Conservation (phyloP, 2,797 vertebrate species). For the Eospalax fontanierii region DNA sequence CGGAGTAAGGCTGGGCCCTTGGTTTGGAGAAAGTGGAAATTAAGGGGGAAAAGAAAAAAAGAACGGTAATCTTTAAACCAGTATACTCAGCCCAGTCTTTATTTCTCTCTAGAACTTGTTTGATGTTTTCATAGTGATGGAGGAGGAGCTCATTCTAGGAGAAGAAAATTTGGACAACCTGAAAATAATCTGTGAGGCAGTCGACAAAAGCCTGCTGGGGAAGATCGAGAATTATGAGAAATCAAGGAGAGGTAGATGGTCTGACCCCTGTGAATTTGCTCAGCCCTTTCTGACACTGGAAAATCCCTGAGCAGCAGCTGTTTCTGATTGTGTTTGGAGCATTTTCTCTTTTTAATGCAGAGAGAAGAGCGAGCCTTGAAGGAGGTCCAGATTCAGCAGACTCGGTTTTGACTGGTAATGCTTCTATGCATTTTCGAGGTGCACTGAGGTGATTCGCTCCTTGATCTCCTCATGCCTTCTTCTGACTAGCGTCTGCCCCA, state of each 20-base stretch:
- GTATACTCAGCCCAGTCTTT: background rate
- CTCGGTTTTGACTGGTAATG: conserved; percentile 69
- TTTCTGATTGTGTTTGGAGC: conserved; percentile 51
- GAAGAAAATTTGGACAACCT: conserved; percentile 82
- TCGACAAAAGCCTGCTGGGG: conserved; percentile 84
- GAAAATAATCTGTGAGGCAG: conserved; percentile 83
- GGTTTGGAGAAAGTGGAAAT: conserved; percentile 38
- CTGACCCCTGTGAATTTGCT: background rate
- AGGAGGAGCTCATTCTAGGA: conserved; percentile 87
- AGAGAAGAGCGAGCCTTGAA: conserved; percentile 73
- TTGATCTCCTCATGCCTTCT: background rate
- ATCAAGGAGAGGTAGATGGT: conserved; percentile 81
- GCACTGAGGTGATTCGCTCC: background rate
- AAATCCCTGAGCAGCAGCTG: background rate
- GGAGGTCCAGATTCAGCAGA: background rate
- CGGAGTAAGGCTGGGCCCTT: background rate
- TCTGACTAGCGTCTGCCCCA: background rate
- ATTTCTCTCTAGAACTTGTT: conserved; percentile 85
- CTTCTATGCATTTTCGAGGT: background rate
- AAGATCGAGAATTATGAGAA: conserved; percentile 85
- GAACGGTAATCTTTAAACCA: background rate
- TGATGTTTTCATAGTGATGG: conserved; percentile 89
- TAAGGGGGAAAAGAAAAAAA: background rate
- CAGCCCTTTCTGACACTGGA: background rate
- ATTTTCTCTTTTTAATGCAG: conserved; percentile 74